A percentile compares a stretch with the other conserved stretches of the same genome.
phyloP scores from a whole-genome alignment of 2,113 vertebrate genomes.

The Cromileptes altivelis region DNA sequence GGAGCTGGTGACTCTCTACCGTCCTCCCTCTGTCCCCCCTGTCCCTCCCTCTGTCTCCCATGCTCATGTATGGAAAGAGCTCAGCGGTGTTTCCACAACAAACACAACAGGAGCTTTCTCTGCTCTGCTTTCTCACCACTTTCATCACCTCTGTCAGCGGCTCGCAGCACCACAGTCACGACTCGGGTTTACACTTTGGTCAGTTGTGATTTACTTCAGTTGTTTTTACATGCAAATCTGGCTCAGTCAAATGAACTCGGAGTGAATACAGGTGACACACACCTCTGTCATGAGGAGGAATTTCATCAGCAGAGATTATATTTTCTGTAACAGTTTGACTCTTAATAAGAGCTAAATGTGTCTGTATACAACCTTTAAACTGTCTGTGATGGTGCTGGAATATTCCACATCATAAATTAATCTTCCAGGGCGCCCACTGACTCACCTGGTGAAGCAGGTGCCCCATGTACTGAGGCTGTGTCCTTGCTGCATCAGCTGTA shows the following conservation, averaged over 20 bases:
- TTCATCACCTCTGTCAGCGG: slow-evolving; percentile 31
- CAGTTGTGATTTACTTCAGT: not conserved
- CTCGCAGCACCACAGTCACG: not conserved
- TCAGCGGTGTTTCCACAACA: slow-evolving; percentile 77
- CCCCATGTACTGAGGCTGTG: too few species aligned
- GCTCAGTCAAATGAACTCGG: not conserved
- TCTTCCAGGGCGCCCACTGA: too few species aligned
- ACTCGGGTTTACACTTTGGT: not conserved
- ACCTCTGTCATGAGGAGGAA: too few species aligned
- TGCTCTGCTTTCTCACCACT: slow-evolving; percentile 39
- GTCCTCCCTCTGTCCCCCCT: not conserved
- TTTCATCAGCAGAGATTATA: not conserved
- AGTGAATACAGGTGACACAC: not conserved
- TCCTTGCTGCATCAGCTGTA: too few species aligned
- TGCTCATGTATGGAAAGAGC: slow-evolving; percentile 59
- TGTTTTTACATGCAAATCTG: not conserved
- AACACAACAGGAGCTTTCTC: slow-evolving; percentile 64
- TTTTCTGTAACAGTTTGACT: not conserved
- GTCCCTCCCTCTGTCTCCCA: not conserved
- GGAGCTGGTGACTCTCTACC: not conserved
- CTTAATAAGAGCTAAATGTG: not conserved
- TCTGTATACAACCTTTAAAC: not conserved
- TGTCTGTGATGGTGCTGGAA: not conserved
- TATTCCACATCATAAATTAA: not conserved
- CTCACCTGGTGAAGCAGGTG: too few species aligned